Conservation (phyloP, 2,888 invertebrate species). For the Apotomis capreana region DNA sequence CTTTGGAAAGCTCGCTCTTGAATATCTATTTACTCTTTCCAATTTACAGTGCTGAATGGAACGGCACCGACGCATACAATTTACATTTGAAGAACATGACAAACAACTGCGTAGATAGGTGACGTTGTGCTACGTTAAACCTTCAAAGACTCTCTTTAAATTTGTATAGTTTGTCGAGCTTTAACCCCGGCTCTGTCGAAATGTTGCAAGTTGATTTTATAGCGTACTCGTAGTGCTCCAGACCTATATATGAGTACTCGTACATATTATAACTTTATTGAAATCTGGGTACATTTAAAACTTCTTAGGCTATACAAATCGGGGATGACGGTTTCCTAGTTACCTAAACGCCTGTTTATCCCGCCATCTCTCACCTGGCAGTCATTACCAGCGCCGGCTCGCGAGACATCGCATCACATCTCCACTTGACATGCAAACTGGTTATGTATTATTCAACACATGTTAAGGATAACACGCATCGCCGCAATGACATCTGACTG, state of each 20-base stretch:
- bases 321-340: slow-evolving; percentile 7
- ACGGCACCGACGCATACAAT: slow-evolving; percentile 6
- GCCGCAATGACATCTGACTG: slow-evolving; percentile 52
- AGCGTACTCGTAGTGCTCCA: not conserved
- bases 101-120: slow-evolving; percentile 29
- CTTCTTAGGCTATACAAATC: not conserved
- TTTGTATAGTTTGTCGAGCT: slow-evolving; percentile 21
- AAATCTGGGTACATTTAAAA: not conserved
- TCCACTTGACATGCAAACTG: slow-evolving; percentile 61
- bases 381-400: slow-evolving; percentile 35
- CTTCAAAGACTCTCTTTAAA: slow-evolving; percentile 24
- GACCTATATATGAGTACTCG: not conserved
- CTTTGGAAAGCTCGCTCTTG: slow-evolving; percentile 21
- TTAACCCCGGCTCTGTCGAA: slow-evolving; percentile 21
- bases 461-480: slow-evolving; percentile 54
- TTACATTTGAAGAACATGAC: slow-evolving; percentile 16
- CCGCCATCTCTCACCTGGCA: slow-evolving; percentile 36
- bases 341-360: slow-evolving; percentile 27
- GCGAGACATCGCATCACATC: slow-evolving; percentile 37
- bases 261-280: not conserved
- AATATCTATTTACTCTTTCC: slow-evolving; percentile 33
- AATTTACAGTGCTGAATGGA: slow-evolving; percentile 22
- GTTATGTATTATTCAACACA: slow-evolving; percentile 60
- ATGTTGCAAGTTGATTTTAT: slow-evolving; percentile 21
- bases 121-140: slow-evolving; percentile 11